Percentiles rank a stretch among this genome's conserved stretches.
Evolutionary conservation across 2,888 invertebrate genomes (phyloP).

Genomic region (Ditula angustiorana): DNA sequence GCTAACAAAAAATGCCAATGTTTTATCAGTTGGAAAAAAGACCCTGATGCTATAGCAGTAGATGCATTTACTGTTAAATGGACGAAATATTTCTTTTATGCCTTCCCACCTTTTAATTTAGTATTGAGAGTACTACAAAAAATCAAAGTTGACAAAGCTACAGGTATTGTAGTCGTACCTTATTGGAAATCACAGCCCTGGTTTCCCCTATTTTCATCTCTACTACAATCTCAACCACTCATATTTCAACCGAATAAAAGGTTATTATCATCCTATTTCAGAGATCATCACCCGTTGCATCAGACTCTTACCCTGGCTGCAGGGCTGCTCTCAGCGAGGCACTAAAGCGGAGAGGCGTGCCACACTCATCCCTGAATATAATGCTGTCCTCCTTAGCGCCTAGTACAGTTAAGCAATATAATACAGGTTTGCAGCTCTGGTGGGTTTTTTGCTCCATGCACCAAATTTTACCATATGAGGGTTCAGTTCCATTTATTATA

Average conservation of each 20-base stretch:
- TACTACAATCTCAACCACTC: neutral
- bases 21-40: neutral
- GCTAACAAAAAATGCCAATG: neutral
- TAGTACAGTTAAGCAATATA: neutral
- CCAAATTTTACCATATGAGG: neutral
- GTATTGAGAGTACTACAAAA: neutral
- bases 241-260: neutral
- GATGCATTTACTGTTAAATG: neutral
- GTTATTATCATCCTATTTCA: neutral
- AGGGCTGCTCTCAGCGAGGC: constrained; percentile 4
- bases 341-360: neutral
- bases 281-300: neutral
- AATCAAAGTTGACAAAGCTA: neutral
- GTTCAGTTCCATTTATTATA: neutral
- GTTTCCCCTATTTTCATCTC: neutral
- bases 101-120: neutral
- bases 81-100: neutral
- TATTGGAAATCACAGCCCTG: neutral
- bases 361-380: neutral
- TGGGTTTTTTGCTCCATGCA: neutral
- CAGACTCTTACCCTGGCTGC: constrained; percentile 10
- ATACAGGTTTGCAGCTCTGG: neutral
- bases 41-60: neutral
- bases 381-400: neutral
- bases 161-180: neutral